Conservation (phyloP, 1,140 invertebrate species). For the Bradysia coprophila region DNA sequence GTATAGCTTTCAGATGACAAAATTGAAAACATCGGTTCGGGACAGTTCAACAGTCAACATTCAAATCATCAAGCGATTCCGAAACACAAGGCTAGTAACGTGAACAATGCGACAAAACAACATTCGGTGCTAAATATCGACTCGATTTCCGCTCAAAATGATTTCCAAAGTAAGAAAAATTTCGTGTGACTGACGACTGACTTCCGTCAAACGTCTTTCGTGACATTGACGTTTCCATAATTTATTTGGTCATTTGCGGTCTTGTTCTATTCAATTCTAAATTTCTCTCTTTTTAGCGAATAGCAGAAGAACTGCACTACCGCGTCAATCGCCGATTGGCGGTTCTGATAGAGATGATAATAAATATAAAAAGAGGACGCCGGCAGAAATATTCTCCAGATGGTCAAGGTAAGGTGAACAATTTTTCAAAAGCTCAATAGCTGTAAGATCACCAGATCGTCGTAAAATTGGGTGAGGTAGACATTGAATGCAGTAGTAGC, state of each 20-base stretch:
- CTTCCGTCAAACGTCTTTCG: too few species aligned
- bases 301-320: constrained; percentile 16
- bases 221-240: too few species aligned
- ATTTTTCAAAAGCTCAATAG: neutral
- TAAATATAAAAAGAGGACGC: constrained; percentile 21
- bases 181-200: too few species aligned
- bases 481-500: neutral
- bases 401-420: constrained; percentile 12
- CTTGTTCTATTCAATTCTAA: neutral
- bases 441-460: neutral
- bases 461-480: neutral
- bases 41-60: neutral
- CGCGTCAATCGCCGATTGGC: constrained; percentile 19
- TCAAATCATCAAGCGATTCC: neutral
- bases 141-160: too few species aligned
- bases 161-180: too few species aligned
- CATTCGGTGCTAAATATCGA: constrained; percentile 2
- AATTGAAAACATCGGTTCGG: neutral
- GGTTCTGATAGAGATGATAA: constrained; percentile 22
- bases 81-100: neutral
- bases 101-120: neutral
- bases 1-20: neutral
- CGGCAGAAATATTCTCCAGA: constrained; percentile 20
- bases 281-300: constrained; percentile 9
- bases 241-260: too few species aligned